Evolutionary conservation across 2,888 invertebrate genomes (phyloP).

Genomic region (Tricholauxania praeusta): DNA sequence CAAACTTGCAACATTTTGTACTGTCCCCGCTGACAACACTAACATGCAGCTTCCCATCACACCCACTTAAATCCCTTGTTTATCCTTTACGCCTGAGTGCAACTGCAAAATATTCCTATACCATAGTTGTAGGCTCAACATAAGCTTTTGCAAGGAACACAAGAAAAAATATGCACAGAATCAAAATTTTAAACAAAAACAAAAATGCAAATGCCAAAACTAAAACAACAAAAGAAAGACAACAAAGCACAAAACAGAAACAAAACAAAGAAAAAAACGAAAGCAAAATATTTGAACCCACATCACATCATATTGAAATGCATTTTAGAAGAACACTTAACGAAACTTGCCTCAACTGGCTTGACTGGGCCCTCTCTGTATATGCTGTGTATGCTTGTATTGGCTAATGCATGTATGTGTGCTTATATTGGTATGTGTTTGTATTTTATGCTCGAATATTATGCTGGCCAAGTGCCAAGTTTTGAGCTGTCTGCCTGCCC

Average conservation of each 20-base stretch:
- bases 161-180: background rate
- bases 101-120: conserved; percentile 49
- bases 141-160: background rate
- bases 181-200: background rate
- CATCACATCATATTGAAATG: conserved; percentile 35
- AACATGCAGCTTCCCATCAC: no score
- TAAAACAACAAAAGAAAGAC: background rate
- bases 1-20: no score
- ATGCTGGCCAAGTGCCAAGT: conserved; percentile 52
- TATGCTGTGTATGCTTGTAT: background rate
- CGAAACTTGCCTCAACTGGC: conserved; percentile 29
- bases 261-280: background rate
- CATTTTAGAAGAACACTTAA: conserved; percentile 35
- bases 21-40: no score
- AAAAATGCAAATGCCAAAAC: background rate
- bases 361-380: background rate
- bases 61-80: conserved; percentile 46
- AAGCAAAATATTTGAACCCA: conserved; percentile 32
- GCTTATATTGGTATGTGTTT: conserved; percentile 35
- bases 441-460: conserved; percentile 49
- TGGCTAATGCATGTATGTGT: conserved; percentile 2
- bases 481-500: conserved; percentile 19
- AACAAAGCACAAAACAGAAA: background rate
- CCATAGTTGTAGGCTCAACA: conserved; percentile 29
- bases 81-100: conserved; percentile 52